Base-by-base conservation (phyloP, 2,113 vertebrate genomes). In the Rhinolophus sinicus region DNA sequence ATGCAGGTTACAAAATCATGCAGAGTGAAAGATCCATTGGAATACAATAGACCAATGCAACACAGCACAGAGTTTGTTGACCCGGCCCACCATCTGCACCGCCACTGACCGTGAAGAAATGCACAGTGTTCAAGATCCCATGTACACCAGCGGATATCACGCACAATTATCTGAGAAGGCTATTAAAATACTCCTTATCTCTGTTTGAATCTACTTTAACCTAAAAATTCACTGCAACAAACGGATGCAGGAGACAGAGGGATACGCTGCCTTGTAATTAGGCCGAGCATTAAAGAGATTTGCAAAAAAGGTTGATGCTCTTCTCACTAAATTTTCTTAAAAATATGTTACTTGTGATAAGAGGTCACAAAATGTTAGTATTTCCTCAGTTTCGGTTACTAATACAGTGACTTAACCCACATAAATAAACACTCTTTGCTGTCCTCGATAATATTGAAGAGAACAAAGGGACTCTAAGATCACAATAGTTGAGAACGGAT, bases 201-300 rank as follows among this genome's bases (percentile, higher is more conserved):
- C 30, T 47, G 8, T 50, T 0, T 33, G 26, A n/a, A 15, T 4
- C 13, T 40, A 38, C 44, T 35, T 38, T 38, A 44, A 30, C 5
- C 2, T 52, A 7, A 52, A 3, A 16, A 40, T 8, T 38, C 19
- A 5, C 1, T 28, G n/a, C 13, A 60, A 19, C 14, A 62, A 38
- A 44, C 8, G 0, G 0, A 5, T 35, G n/a, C 22, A 38, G 24
- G 14, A 52, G 12, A 50, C 8, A 10, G 0, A 5, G 14, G 10
- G 4, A 7, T 7, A 5, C 2, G 26, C 4, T 38, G 0, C 5
- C 12, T 69, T 67, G 28, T 19, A 5, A 56, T 33, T 26, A 44
- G 33, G 24, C 24, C 15, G 15, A n/a, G 69, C 47, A 3, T 30
- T 5, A 14, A 28, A 33, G 28, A 65, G 24, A 77, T 9, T 60